Conservation (phyloP, 2,888 invertebrate species). For the Pollenia griseotomentosa region DNA sequence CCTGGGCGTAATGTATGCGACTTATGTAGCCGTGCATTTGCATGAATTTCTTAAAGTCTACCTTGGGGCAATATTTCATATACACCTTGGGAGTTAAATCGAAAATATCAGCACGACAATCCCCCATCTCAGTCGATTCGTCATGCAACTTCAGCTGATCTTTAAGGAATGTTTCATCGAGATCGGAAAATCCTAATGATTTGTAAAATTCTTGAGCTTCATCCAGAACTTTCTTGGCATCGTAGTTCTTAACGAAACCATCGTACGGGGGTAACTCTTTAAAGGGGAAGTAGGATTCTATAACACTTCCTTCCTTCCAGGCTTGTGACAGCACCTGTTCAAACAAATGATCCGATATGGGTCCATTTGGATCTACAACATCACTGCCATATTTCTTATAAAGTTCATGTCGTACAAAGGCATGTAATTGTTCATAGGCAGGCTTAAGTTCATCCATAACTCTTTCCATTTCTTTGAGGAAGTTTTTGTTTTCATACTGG, state of each 20-base stretch:
- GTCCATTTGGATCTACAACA: constrained; percentile 87
- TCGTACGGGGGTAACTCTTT: constrained; percentile 80
- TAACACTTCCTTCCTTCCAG: constrained; percentile 81
- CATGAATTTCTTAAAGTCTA: constrained; percentile 81
- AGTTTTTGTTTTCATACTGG: constrained; percentile 58
- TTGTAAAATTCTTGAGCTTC: constrained; percentile 81
- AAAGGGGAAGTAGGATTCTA: constrained; percentile 80
- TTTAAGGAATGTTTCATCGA: constrained; percentile 78
- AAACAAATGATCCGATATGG: constrained; percentile 91
- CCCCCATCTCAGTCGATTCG: constrained; percentile 78
- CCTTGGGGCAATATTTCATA: constrained; percentile 82
- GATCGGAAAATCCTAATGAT: constrained; percentile 79
- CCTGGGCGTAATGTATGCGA: constrained; percentile 80
- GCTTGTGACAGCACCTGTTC: constrained; percentile 85
- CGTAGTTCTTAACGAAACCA: constrained; percentile 78
- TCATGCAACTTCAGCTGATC: constrained; percentile 80
- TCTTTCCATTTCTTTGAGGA: constrained; percentile 80
- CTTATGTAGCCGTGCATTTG: constrained; percentile 82
- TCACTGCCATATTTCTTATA: constrained; percentile 89
- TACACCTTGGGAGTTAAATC: constrained; percentile 81
- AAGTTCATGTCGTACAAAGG: constrained; percentile 90
- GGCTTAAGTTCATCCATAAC: constrained; percentile 86
- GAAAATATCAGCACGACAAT: constrained; percentile 82
- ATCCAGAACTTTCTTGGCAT: constrained; percentile 79
- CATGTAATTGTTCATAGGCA: constrained; percentile 91